Base-by-base conservation (phyloP, 2,113 vertebrate genomes). In the Synchiropus splendidus region DNA sequence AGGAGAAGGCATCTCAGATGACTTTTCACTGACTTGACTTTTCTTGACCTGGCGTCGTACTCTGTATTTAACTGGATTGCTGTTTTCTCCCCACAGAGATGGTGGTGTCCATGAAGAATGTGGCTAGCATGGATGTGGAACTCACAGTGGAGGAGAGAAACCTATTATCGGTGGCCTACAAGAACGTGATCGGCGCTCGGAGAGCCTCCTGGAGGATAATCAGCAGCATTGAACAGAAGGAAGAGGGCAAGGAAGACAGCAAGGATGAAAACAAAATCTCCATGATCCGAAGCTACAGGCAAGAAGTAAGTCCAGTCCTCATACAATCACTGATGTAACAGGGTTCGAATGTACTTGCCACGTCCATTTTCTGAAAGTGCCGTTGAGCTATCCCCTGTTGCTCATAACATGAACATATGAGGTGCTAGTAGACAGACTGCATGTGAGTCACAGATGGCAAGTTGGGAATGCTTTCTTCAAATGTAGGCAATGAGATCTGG, bases 141-240 rank as follows among this genome's bases (percentile, higher is more conserved):
- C 85, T 98, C 77, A 94, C 94, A 71, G 92, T 96, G 61, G 94
- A 98, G 80, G 94, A 99, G 82, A 87, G 94, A 81, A 98, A 99
- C 74, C 86, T 98, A 45, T 86, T 99, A 69, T 98, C 94, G 33
- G 95, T 99, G 77, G 92, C 93, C 12, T 98, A 97, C 82, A 99
- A 99, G 86, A 99, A 95, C 13, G 94, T 99, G 80, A 98, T 99
- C 39, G 95, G 93, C 60, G 95, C 95, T 48, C 88, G 94, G 82
- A 92, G 95, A 91, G 94, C 92, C 31, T 98, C 94, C 47, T 98
- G 95, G 94, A 92, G 95, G 86, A 97, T 97, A 91, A 98, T 98
- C 84, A 97, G 93, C 83, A 95, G 92, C 83, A 95, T 98, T 48
- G 92, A 98, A 85, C 92, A 97, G 86, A 94, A 94, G 80, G 94